Conservation (phyloP, 2,113 vertebrate species). For the Phrynocephalus versicolor region DNA sequence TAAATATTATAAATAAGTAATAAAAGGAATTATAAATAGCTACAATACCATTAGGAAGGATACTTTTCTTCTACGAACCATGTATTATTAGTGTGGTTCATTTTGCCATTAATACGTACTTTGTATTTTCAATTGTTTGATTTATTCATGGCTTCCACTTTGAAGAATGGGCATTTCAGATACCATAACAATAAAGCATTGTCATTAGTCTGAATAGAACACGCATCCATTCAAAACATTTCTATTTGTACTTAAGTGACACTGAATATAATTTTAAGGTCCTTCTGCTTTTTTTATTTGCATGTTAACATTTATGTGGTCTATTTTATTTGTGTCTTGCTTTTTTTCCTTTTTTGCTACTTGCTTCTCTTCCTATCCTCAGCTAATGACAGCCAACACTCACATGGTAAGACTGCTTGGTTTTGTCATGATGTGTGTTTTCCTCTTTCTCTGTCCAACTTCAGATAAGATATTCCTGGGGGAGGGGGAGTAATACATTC, state of each 20-base stretch:
- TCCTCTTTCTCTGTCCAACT: constrained; percentile 67
- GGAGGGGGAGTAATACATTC: constrained; percentile 5
- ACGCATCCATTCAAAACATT: constrained; percentile 39
- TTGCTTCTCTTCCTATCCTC: constrained; percentile 90
- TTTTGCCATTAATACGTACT: neutral
- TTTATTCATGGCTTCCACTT: neutral
- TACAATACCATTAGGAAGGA: neutral
- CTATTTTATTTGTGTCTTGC: constrained; percentile 84
- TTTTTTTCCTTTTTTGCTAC: constrained; percentile 82
- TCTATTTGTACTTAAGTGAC: constrained; percentile 58
- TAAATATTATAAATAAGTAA: neutral
- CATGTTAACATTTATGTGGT: constrained; percentile 77
- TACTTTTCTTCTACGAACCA: neutral
- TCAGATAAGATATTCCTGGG: constrained; percentile 65
- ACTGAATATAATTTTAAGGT: constrained; percentile 45
- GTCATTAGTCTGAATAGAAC: constrained; percentile 33
- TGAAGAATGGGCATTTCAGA: neutral
- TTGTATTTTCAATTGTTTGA: constrained; percentile 2
- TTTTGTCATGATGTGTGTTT: constrained; percentile 72
- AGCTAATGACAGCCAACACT: constrained; percentile 97
- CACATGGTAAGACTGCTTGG: constrained; percentile 93
- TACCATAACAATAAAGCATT: constrained; percentile 18
- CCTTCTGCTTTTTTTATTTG: constrained; percentile 80
- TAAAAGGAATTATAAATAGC: neutral
- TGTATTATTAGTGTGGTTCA: constrained; percentile 1